phyloP scores from a whole-genome alignment of 1,140 invertebrate genomes.

The Plodia interpunctella region DNA sequence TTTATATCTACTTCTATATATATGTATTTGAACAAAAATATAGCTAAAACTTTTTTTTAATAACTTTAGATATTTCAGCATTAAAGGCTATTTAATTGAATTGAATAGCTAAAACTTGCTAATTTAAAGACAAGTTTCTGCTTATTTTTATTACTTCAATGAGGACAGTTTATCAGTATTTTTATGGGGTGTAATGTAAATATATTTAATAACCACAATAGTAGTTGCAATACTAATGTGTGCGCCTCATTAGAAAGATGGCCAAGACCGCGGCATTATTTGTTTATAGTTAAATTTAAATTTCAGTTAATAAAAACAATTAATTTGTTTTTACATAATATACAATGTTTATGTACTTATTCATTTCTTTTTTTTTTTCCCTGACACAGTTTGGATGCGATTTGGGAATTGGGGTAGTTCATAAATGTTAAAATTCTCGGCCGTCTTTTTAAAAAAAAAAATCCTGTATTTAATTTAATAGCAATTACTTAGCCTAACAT shows the following conservation, averaged over 20 bases:
- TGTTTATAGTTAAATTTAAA: too few species aligned
- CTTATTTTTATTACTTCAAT: neutral
- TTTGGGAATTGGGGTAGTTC: neutral
- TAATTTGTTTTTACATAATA: too few species aligned
- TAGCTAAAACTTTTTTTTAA: neutral
- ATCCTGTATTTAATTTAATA: conserved; percentile 33
- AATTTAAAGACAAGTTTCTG: neutral
- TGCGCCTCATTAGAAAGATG: conserved; percentile 39
- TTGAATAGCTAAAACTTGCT: too few species aligned
- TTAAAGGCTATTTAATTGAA: too few species aligned
- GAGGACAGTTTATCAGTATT: conserved; percentile 23
- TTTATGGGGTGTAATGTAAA: conserved; percentile 49
- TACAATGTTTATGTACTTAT: too few species aligned
- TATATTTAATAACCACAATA: conserved; percentile 37
- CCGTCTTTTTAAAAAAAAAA: conserved; percentile 36
- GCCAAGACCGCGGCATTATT: conserved; percentile 19
- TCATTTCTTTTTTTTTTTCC: too few species aligned
- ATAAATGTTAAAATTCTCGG: conserved; percentile 17
- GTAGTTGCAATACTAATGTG: conserved; percentile 37
- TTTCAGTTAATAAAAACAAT: too few species aligned
- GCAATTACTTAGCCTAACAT: conserved; percentile 35
- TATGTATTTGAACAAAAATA: neutral
- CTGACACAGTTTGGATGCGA: too few species aligned
- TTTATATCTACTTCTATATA: conserved; percentile 11
- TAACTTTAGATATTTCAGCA: too few species aligned